Evolutionary conservation across 2,113 vertebrate genomes (phyloP).

Genomic region (Archocentrus centrarchus): DNA sequence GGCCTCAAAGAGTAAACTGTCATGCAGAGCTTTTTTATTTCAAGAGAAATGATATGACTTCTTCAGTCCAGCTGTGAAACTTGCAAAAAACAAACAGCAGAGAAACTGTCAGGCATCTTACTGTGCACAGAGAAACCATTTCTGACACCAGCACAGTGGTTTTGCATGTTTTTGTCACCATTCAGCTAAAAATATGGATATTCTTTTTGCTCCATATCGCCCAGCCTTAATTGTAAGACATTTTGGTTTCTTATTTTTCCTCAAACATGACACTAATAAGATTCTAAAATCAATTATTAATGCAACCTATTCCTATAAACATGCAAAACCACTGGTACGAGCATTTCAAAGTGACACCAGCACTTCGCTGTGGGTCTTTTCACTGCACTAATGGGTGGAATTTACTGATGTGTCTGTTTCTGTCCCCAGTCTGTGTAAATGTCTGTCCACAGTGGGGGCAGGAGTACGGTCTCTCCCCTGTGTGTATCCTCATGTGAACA

Average conservation of each 20-base stretch:
- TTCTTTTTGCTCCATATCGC: no score
- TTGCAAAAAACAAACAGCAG: neutral
- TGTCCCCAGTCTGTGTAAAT: constrained; percentile 75
- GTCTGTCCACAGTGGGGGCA: constrained; percentile 73
- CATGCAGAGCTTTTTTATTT: constrained; percentile 9
- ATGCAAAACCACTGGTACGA: constrained; percentile 27
- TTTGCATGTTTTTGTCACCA: neutral
- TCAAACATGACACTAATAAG: neutral
- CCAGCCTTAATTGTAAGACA: neutral
- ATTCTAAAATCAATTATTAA: neutral
- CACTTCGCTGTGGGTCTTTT: neutral
- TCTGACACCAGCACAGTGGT: neutral
- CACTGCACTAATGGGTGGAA: constrained; percentile 42
- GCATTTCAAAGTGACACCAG: neutral
- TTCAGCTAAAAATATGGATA: no score
- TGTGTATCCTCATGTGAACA: constrained; percentile 76
- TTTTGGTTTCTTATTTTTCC: neutral
- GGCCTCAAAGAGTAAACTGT: neutral
- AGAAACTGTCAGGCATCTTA: neutral
- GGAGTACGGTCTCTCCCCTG: constrained; percentile 72
- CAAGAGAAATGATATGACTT: neutral
- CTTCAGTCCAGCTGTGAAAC: neutral
- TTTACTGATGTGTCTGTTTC: constrained; percentile 77
- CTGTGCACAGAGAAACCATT: neutral
- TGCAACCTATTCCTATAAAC: neutral